A percentile compares a stretch with the other conserved stretches of the same genome.
These are phyloP conservation scores for Mastomys natalensis DNA, from an alignment of 2,113 vertebrate genomes.

Conservation along the genomic window DNA sequence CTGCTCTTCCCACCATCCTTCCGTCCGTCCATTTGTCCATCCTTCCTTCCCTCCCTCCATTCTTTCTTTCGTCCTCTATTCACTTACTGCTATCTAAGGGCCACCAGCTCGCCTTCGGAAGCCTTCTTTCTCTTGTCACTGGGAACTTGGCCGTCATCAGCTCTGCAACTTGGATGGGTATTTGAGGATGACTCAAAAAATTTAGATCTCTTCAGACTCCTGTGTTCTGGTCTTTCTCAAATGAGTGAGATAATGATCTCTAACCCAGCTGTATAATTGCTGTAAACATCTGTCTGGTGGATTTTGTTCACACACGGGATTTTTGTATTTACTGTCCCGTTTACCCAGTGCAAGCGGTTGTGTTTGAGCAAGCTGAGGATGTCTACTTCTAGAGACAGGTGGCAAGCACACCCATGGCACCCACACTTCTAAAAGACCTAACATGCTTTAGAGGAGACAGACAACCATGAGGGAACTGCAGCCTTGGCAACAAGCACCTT, in stretches of 20 bases:
- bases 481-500: background rate
- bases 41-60: background rate
- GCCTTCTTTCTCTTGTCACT: background rate
- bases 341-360: background rate
- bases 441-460: background rate
- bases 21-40: background rate
- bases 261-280: background rate
- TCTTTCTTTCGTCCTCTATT: background rate
- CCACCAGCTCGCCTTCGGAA: background rate
- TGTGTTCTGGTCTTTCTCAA: background rate
- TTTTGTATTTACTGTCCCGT: background rate
- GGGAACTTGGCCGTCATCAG: background rate
- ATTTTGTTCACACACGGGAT: background rate
- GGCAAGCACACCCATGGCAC: background rate
- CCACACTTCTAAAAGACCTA: background rate
- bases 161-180: slow-evolving; percentile 21
- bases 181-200: slow-evolving; percentile 37
- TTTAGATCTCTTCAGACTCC: background rate
- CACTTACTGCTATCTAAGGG: slow-evolving; percentile 46
- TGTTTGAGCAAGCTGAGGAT: background rate
- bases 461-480: background rate
- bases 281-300: background rate
- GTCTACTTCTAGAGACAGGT: background rate
- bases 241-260: background rate
- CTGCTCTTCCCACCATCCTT: background rate